Evolutionary conservation across 1,140 invertebrate genomes (phyloP).

Genomic region (Nylanderia fulva): DNA sequence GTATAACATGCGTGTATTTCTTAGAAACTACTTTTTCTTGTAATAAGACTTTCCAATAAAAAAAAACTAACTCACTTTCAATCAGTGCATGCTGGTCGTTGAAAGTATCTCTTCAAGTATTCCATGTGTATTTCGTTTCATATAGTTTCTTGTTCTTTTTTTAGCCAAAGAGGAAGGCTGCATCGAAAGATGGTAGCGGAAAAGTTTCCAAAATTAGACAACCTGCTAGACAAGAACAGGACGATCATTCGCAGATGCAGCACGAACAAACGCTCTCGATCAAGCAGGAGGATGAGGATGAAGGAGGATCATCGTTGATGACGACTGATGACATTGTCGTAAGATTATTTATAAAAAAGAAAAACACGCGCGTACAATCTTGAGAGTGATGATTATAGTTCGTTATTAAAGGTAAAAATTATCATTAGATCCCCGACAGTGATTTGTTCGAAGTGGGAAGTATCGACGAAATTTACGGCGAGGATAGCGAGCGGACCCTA

Average conservation of each 20-base stretch:
- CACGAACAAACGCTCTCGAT: background rate
- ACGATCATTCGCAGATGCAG: slow-evolving; percentile 12
- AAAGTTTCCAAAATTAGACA: slow-evolving; percentile 59
- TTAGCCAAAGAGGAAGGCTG: slow-evolving; percentile 23
- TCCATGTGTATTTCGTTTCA: background rate
- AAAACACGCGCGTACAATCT: background rate
- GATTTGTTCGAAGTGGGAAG: slow-evolving; percentile 89
- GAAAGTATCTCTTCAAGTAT: background rate
- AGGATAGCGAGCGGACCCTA: slow-evolving; percentile 73
- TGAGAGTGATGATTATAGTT: background rate
- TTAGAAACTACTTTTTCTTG: background rate
- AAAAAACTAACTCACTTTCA: background rate
- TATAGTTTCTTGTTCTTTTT: background rate
- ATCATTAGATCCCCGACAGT: slow-evolving; percentile 88
- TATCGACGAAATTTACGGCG: slow-evolving; percentile 77
- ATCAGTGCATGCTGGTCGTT: background rate
- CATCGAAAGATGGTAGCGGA: slow-evolving; percentile 16
- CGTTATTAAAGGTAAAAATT: background rate
- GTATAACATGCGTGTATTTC: too few relatives aligned
- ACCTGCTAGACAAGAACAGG: slow-evolving; percentile 14
- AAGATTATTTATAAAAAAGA: slow-evolving; percentile 35
- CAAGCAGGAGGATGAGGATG: slow-evolving; percentile 18
- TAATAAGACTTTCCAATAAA: background rate
- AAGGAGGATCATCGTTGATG: background rate
- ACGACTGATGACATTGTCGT: slow-evolving; percentile 28